Base-by-base conservation (phyloP, 2,888 invertebrate species). In the Tachystola acroxantha region DNA sequence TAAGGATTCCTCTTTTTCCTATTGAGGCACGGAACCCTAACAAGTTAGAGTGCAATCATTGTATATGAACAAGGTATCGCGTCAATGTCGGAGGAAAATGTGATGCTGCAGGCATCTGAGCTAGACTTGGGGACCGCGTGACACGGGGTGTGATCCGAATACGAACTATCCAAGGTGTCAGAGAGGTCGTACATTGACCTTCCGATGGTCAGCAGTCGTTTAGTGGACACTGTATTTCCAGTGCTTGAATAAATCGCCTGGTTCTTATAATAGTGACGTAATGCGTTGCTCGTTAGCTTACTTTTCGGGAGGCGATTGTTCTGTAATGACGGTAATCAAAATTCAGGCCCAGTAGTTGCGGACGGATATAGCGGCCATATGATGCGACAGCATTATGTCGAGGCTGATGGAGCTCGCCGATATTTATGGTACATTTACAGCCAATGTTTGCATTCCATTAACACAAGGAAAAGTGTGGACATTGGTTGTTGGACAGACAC, bases 31-130 rank as follows among this genome's bases (percentile, higher is more conserved):
- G n/a, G n/a, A n/a, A n/a, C n/a, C n/a, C n/a, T n/a, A n/a, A n/a
- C n/a, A n/a, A n/a, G n/a, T n/a, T n/a, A n/a, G n/a, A n/a, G n/a
- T n/a, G n/a, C n/a, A n/a, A n/a, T n/a, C n/a, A n/a, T n/a, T n/a
- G n/a, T n/a, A n/a, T n/a, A n/a, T n/a, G n/a, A n/a, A 49, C 44
- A 24, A 52, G 60, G 57, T 57, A 47, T 48, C 39, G 49, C 50
- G 37, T 71, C 80, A 78, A 78, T 76, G 80, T 63, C 76, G 53
- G 42, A 53, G 57, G 58, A 64, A 66, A 65, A 68, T 69, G 66
- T 59, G 58, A 69, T 68, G 71, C 64, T 61, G 58, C 50, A 43
- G 57, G 65, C 67, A 65, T 66, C 49, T n/a, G 20, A n/a, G n/a
- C 3, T 43, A 44, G 45, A 53, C 43, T 42, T 42, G 33, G 43